These are phyloP conservation scores for Acromyrmex heyeri DNA, from an alignment of 1,140 invertebrate genomes.

Conservation along the genomic window DNA sequence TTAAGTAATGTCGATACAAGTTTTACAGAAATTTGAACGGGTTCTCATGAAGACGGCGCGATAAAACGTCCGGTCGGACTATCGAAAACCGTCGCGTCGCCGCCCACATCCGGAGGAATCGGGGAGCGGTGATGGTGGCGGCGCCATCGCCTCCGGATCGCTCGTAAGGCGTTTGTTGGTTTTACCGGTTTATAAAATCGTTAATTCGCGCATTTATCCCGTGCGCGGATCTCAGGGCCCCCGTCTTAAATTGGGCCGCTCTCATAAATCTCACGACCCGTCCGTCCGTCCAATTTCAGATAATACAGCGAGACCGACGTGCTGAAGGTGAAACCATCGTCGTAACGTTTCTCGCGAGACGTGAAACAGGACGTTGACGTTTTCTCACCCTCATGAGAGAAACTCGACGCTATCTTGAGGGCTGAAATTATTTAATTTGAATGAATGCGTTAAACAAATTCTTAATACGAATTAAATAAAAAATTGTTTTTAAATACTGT, in stretches of 20 bases:
- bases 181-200: conserved; percentile 70
- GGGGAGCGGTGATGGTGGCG: conserved; percentile 40
- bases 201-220: conserved; percentile 73
- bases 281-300: conserved; percentile 68
- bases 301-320: conserved; percentile 36
- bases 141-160: conserved; percentile 70
- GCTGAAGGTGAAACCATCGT: conserved; percentile 5
- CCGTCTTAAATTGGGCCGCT: conserved; percentile 74
- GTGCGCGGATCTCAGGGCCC: conserved; percentile 61
- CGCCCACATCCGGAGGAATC: conserved; percentile 79
- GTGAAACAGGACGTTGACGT: conserved; percentile 23
- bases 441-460: not conserved
- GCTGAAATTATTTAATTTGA: not conserved
- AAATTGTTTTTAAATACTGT: too few relatives aligned
- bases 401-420: not conserved
- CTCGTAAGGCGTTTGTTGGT: conserved; percentile 70
- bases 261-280: conserved; percentile 67
- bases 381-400: not conserved
- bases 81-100: conserved; percentile 70
- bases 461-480: not conserved
- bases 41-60: conserved; percentile 71
- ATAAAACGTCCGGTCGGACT: conserved; percentile 68
- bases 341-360: not conserved
- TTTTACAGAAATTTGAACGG: conserved; percentile 38
- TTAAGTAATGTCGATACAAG: not conserved